Percentiles rank a stretch among this genome's conserved stretches.
phyloP scores from a whole-genome alignment of 1,140 invertebrate species.

The Notospermus geniculatus region DNA sequence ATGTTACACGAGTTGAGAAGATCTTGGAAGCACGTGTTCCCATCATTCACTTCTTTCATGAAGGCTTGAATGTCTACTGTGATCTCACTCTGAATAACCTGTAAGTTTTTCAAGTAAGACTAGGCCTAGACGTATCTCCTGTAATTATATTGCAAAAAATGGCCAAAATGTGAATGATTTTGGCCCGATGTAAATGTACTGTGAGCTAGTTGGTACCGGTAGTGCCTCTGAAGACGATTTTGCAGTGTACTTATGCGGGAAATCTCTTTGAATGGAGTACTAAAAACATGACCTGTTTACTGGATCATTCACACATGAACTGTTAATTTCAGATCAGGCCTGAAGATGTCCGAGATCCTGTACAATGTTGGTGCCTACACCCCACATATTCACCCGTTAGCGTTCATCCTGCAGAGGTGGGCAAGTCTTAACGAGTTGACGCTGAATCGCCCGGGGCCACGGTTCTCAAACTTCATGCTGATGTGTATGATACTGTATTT shows the following conservation, averaged over 20 bases:
- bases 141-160: neutral
- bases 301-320: neutral
- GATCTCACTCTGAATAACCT: constrained; percentile 79
- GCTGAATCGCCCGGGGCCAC: constrained; percentile 68
- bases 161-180: neutral
- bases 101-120: constrained; percentile 74
- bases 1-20: constrained; percentile 67
- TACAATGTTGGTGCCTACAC: constrained; percentile 72
- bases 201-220: neutral
- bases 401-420: constrained; percentile 76
- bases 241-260: neutral
- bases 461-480: constrained; percentile 84
- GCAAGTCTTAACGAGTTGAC: constrained; percentile 69
- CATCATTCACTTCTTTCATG: constrained; percentile 80
- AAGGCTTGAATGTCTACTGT: constrained; percentile 72
- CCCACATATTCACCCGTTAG: constrained; percentile 69
- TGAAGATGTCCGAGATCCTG: constrained; percentile 78
- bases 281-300: neutral
- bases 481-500: constrained; percentile 79
- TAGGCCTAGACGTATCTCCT: neutral
- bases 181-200: neutral
- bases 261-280: neutral
- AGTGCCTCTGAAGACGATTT: neutral
- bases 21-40: constrained; percentile 83
- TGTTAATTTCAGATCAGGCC: neutral